Base-by-base conservation (phyloP, 2,113 vertebrate species). In the Oreochromis spilurus region DNA sequence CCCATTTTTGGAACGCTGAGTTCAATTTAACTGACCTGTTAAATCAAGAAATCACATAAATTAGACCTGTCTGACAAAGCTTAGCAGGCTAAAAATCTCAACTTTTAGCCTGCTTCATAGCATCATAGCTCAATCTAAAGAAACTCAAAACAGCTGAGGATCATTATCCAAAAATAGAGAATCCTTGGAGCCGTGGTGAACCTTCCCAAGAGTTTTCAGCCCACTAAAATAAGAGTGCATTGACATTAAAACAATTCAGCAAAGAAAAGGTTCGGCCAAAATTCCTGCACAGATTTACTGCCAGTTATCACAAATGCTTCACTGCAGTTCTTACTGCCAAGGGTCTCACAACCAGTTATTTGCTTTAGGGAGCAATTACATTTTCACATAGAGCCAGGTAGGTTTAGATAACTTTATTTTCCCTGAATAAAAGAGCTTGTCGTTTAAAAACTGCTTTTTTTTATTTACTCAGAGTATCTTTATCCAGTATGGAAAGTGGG, bases 111-210 rank as follows among this genome's bases (percentile, higher is more conserved):
- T 60, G 58, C 58, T 10, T 34, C 58, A 60, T 19, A 60, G 16
- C 5, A 60, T 60, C 17, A 13, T 13, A n/a, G 17, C 60, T 12
- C 17, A 1, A 65, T 62, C 31, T 62, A 36, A n/a, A 62, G 58
- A 65, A 65, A 38, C 1, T 38, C 60, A 12, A 65, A 65, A 65
- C 31, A 65, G 9, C 17, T 65, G 10, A 36, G 60, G 31, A 36
- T 65, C n/a, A 65, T 65, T 65, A 65, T 65, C 31, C 31, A 36
- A 36, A 65, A 65, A n/a, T 65, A n/a, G 60, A 65, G 31, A 65
- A 65, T 65, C 17, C 19, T 65, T 38, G 60, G 60, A 38, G 34
- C 31, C 1, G 1, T 65, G n/a, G 17, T 38, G 60, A 65, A 65
- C 17, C 4, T 36, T 3, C 60, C 17, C 60, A 65, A n/a, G 17